Base-by-base conservation (phyloP, 2,888 invertebrate genomes). In the Cremastinae sp. region DNA sequence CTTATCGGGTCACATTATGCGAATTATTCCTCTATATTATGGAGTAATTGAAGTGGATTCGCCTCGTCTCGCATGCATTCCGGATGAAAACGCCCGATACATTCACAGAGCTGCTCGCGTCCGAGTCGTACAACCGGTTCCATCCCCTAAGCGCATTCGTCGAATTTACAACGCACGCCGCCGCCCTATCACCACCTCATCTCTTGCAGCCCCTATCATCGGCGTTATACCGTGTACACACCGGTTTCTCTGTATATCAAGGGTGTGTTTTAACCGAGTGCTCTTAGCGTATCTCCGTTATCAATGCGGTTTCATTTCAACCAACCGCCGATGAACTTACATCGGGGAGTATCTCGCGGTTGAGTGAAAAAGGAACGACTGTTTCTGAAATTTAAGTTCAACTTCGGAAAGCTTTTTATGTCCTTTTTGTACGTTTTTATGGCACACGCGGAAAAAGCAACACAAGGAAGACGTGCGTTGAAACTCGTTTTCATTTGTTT, bases 1-100 rank as follows among this genome's bases (percentile, higher is more conserved):
- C 73, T 75, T 70, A 75, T 78, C 73, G 75, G 61, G 47, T 61
- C 61, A 65, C 61, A 78, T 72, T 74, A 70, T 65, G 66, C 72
- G 72, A 75, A 75, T 73, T 78, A 75, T 73, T 74, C 70, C 66
- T 73, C 69, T 75, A 66, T 75, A 78, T 78, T 75, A 78, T 47
- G 43, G 39, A 35, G 70, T 70, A 73, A 75, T 75, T 73, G 73
- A 70, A 62, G 70, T 43, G 49, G 45, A 59, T 62, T 70, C 56
- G 53, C 56, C 74, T 74, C 74, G 70, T 73, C 75, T 70, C 72
- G 65, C 61, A 64, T 65, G 20, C 43, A 69, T 78, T 66, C 53
- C 64, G 58, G 28, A n/a, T 55, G 53, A 64, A 72, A 72, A 75
- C 69, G 56, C 70, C 53, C 28, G 16, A 20, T 37, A 65, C 59